phyloP scores from a whole-genome alignment of 1,140 invertebrate species.

The Leptinotarsa texana region DNA sequence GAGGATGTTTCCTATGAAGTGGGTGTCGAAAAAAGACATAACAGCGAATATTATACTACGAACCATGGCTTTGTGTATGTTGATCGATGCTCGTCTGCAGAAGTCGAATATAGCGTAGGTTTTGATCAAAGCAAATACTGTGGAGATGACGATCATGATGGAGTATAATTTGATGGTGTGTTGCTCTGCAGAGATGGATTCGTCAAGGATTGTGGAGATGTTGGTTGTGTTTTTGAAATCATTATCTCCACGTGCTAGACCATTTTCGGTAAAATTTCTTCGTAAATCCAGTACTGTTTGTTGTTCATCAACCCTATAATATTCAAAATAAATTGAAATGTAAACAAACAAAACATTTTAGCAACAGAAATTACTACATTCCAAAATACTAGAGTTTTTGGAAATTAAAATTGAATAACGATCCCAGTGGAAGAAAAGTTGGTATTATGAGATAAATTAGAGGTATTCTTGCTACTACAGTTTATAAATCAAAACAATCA shows the following conservation, averaged over 20 bases:
- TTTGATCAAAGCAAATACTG: constrained; percentile 35
- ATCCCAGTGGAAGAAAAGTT: too few species aligned
- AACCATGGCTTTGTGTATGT: constrained; percentile 44
- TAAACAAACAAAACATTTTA: too few species aligned
- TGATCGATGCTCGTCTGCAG: constrained; percentile 39
- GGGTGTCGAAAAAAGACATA: constrained; percentile 48
- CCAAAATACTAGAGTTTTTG: too few species aligned
- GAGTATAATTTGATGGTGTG: constrained; percentile 33
- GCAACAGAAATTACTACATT: too few species aligned
- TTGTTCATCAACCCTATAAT: constrained; percentile 37
- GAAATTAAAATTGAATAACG: too few species aligned
- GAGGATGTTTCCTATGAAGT: constrained; percentile 48
- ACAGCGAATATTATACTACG: constrained; percentile 40
- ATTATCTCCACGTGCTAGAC: neutral
- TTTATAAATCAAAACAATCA: too few species aligned
- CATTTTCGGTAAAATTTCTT: constrained; percentile 5
- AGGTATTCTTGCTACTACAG: too few species aligned
- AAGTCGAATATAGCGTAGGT: constrained; percentile 36
- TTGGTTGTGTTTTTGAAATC: neutral
- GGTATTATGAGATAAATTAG: too few species aligned
- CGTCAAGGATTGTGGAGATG: neutral
- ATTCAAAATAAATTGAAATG: neutral
- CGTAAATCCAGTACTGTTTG: constrained; percentile 19
- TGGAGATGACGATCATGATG: constrained; percentile 32
- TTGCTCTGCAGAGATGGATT: constrained; percentile 17